A percentile compares a stretch with the other conserved stretches of the same genome.
Evolutionary conservation across 1,140 invertebrate species (phyloP).

Genomic region (Manduca sexta): DNA sequence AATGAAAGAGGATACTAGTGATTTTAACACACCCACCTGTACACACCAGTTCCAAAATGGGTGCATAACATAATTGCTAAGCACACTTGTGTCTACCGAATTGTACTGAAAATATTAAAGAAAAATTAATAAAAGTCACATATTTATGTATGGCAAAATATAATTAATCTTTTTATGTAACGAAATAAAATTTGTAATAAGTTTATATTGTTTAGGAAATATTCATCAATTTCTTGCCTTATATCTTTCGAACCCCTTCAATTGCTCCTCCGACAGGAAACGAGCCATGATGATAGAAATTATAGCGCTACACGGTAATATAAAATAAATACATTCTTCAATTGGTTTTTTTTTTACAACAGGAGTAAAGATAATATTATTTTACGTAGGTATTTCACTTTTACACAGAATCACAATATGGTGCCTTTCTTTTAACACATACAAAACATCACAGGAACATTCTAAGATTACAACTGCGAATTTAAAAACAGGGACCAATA

Average conservation of each 20-base stretch:
- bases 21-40: conserved; percentile 81
- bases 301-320: no score
- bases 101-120: conserved; percentile 86
- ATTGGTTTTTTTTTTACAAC: no score
- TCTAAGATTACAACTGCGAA: no score
- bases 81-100: conserved; percentile 92
- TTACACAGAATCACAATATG: neutral
- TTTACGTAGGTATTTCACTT: neutral
- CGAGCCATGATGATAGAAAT: conserved; percentile 35
- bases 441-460: no score
- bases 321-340: no score
- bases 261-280: conserved; percentile 60
- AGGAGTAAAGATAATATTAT: no score
- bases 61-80: conserved; percentile 97
- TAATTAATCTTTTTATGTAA: neutral
- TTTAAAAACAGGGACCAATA: no score
- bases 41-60: conserved; percentile 98
- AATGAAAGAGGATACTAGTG: neutral
- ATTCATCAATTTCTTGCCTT: conserved; percentile 39
- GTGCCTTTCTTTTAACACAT: neutral
- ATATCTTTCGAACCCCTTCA: conserved; percentile 69
- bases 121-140: neutral
- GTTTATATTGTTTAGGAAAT: conserved; percentile 1
- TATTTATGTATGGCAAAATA: neutral
- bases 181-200: neutral